Conservation (phyloP, 2,797 vertebrate genomes). For the Setipinna tenuifilis region DNA sequence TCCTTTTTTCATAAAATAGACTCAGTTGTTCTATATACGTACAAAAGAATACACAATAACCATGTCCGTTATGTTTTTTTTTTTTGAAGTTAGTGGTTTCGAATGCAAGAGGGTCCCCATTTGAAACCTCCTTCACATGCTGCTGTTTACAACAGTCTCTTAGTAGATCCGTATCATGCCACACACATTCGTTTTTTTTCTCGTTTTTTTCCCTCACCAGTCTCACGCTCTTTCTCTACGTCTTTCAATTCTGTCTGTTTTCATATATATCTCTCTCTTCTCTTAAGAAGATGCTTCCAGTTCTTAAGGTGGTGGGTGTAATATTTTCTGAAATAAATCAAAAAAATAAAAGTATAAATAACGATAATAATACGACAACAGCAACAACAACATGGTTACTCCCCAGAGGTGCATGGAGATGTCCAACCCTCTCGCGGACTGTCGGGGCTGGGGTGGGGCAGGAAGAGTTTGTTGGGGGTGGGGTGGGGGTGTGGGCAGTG, state of each 20-base stretch:
- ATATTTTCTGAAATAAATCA: conserved; percentile 93
- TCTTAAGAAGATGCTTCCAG: conserved; percentile 80
- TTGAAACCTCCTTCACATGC: conserved; percentile 47
- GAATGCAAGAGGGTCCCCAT: conserved; percentile 58
- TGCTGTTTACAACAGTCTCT: not conserved
- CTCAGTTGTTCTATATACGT: conserved; percentile 66
- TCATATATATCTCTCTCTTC: not conserved
- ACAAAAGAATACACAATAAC: conserved; percentile 23
- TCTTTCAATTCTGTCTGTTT: not conserved
- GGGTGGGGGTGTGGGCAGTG: not conserved
- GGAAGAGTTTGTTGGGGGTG: not conserved
- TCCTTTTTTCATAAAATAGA: conserved; percentile 67
- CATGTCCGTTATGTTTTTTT: conserved; percentile 20
- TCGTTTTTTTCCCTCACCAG: conserved; percentile 52
- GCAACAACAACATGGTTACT: conserved; percentile 27
- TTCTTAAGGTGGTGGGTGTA: conserved; percentile 89
- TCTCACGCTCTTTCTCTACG: not conserved
- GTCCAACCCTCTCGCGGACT: conserved; percentile 46
- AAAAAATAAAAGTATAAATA: conserved; percentile 87
- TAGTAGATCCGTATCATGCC: conserved; percentile 55
- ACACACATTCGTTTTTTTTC: conserved; percentile 70
- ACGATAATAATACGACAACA: conserved; percentile 62
- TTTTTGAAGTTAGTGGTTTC: conserved; percentile 56
- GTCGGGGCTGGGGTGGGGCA: not conserved
- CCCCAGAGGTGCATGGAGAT: conserved; percentile 70